Evolutionary conservation across 2,888 invertebrate species (phyloP), one percentile per base, ranked within the genome.

Genomic region (Diabrotica balteata): DNA sequence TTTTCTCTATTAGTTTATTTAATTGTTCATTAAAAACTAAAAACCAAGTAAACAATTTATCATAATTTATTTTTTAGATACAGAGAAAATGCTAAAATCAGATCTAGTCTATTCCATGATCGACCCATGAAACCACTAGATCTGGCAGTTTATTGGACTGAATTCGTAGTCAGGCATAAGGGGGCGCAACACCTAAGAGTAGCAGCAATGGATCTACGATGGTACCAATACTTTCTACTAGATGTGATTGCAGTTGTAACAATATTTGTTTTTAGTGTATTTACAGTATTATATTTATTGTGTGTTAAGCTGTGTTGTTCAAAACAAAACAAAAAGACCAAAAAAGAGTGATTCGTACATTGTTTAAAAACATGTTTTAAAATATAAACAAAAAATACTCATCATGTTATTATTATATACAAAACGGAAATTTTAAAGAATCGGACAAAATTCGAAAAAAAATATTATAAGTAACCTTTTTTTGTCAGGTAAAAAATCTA

Each of bases 151-250:
- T 81, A 76, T 67, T 81, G 81, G 81, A 73, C 78, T 0, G 78
- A 81, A 64, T 80, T 80, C 66, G 78, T 80, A 7, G 72, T 80
- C 9, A 71, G 77, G 22, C 74, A 79, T 67, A 75, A 76, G 52
- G 81, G 80, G 7, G 80, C 81, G 1, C 67, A 70, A n/a, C 80
- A 81, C 73, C 73, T 81, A 54, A 72, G 74, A 59, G 75, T 78
- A 7, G 76, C 75, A 7, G 78, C 75, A 3, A 52, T 77, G 43
- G 69, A 76, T 62, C 67, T 80, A 43, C 62, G 67, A 7, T 77
- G 77, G 77, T 80, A 77, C 55, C 73, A 80, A 64, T 78, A 78
- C 71, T 69, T 75, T 7, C 61, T 77, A n/a, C 42, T 81, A 43
- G 81, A 81, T 71, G 76, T 81, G 2, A 59, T 75, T 9, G 70